A percentile compares a stretch with the other conserved stretches of the same genome.
Evolutionary conservation across 2,797 vertebrate genomes (phyloP).

Genomic region (Pangasius mekongensis): DNA sequence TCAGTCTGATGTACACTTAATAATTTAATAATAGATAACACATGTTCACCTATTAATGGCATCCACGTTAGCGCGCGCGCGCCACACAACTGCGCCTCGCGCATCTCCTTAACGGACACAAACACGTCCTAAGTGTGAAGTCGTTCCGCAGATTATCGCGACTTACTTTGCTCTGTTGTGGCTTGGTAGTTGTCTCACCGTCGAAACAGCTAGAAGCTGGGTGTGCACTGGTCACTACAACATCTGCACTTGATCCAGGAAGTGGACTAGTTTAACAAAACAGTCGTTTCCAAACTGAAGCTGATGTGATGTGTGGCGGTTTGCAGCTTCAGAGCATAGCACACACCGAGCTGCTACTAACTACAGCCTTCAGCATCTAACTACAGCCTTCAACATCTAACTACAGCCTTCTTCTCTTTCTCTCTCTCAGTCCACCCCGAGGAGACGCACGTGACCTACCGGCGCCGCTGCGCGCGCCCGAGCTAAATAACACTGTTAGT

Average conservation of each 20-base stretch:
- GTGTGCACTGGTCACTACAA: neutral
- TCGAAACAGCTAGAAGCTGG: neutral
- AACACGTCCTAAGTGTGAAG: neutral
- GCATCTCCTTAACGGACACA: neutral
- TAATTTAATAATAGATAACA: neutral
- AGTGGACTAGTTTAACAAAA: neutral
- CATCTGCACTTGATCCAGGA: neutral
- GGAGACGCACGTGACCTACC: slow-evolving; percentile 26
- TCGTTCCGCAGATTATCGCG: neutral
- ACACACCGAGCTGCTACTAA: neutral
- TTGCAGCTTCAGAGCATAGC: neutral
- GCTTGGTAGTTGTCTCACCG: neutral
- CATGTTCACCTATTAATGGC: neutral
- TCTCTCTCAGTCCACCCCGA: neutral
- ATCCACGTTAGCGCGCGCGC: neutral
- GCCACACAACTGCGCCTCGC: neutral
- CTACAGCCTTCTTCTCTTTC: neutral
- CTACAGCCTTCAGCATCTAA: neutral
- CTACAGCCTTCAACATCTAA: neutral
- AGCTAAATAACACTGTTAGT: neutral
- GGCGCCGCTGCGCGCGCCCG: neutral
- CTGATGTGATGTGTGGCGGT: neutral
- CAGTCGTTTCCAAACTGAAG: neutral
- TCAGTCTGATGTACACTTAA: neutral
- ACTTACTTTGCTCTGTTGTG: slow-evolving; percentile 45